phyloP scores from a whole-genome alignment of 1,140 invertebrate genomes.

The Thalassaphorura encarpata region DNA sequence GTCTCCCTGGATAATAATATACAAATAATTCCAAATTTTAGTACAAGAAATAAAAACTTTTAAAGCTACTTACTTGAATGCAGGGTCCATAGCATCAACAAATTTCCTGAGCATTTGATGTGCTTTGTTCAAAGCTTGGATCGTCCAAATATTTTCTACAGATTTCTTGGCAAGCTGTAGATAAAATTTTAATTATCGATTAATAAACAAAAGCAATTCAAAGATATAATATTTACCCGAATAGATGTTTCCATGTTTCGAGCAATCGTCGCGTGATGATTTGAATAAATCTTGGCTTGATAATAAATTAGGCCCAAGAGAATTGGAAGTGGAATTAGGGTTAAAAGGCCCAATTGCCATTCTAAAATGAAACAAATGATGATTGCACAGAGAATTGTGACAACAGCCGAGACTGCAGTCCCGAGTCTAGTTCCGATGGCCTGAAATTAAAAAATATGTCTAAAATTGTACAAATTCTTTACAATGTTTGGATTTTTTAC shows the following conservation, averaged over 20 bases:
- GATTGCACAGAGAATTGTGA: neutral
- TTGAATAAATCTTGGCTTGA: neutral
- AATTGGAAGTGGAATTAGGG: neutral
- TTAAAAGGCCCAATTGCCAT: neutral
- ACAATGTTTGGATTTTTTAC: conserved; percentile 32
- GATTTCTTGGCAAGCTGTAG: neutral
- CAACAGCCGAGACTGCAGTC: neutral
- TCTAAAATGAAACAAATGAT: neutral
- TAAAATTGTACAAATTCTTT: neutral
- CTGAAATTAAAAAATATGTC: neutral
- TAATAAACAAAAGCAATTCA: neutral
- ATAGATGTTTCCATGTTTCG: neutral
- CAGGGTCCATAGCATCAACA: neutral
- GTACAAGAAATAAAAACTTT: no score
- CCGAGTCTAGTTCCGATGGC: neutral
- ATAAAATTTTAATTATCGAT: neutral
- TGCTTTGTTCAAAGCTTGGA: neutral
- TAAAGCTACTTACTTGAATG: no score
- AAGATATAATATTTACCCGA: neutral
- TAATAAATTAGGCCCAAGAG: neutral
- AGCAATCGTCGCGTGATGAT: neutral
- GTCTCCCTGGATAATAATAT: neutral
- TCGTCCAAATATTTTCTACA: neutral
- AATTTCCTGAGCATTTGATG: neutral
- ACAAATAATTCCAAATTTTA: no score